phyloP scores from a whole-genome alignment of 2,113 vertebrate species.

The Meleagris gallopavo region DNA sequence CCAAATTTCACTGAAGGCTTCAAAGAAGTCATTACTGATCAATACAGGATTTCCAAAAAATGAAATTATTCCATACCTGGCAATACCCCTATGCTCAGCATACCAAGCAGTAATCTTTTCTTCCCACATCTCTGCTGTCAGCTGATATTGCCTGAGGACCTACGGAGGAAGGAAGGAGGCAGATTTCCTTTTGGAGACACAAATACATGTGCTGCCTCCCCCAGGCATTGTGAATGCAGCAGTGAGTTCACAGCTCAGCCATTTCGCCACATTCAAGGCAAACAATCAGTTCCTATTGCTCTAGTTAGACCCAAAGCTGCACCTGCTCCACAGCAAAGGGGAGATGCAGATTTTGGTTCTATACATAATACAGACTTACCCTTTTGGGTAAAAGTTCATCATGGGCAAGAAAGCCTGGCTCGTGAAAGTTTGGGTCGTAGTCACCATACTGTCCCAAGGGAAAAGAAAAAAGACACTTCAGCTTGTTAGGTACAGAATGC shows the following conservation, averaged over 20 bases:
- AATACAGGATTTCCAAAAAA: not conserved
- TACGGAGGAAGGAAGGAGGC: slow-evolving; percentile 41
- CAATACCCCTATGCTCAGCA: slow-evolving; percentile 90
- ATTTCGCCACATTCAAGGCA: not conserved
- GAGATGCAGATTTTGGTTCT: not conserved
- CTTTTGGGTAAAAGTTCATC: slow-evolving; percentile 91
- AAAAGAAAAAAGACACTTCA: not conserved
- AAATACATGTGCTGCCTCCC: not conserved
- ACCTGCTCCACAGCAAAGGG: not conserved
- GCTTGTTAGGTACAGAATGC: not conserved
- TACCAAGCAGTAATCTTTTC: slow-evolving; percentile 95
- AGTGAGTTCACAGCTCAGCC: not conserved
- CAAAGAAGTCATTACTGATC: not conserved
- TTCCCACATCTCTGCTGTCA: slow-evolving; percentile 96
- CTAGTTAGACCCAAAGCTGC: not conserved
- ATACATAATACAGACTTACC: slow-evolving; percentile 72
- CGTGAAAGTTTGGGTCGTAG: slow-evolving; percentile 90
- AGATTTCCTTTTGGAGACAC: not conserved
- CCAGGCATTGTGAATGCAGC: not conserved
- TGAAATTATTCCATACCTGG: slow-evolving; percentile 80
- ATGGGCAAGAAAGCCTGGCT: slow-evolving; percentile 88
- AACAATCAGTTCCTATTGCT: not conserved
- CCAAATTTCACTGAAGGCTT: not conserved
- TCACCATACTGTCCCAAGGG: slow-evolving; percentile 85
- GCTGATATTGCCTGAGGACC: slow-evolving; percentile 95